phyloP scores from a whole-genome alignment of 2,113 vertebrate species.

The Athene noctua region DNA sequence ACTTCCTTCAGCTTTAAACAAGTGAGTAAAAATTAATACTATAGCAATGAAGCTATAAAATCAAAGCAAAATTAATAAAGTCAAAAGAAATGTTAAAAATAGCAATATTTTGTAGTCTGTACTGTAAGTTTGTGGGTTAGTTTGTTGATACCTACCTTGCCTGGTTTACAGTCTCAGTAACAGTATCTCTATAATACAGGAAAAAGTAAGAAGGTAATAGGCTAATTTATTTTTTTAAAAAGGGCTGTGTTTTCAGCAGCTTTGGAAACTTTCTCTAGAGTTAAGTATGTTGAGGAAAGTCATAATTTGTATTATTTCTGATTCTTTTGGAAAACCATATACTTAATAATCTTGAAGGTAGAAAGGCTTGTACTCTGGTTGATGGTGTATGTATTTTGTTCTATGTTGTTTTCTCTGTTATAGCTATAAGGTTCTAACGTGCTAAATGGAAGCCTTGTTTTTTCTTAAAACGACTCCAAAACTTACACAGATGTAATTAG shows the following conservation, averaged over 20 bases:
- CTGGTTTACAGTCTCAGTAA: neutral
- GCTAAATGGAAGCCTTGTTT: neutral
- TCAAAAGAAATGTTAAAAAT: neutral
- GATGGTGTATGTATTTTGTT: neutral
- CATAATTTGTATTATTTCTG: neutral
- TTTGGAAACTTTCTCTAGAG: neutral
- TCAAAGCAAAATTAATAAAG: neutral
- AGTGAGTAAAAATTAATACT: neutral
- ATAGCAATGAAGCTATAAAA: neutral
- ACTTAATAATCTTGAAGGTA: neutral
- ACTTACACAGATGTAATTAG: neutral
- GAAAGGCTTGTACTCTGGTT: neutral
- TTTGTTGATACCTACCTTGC: neutral
- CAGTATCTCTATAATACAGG: neutral
- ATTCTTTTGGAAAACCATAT: neutral
- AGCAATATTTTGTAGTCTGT: neutral
- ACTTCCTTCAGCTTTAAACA: neutral
- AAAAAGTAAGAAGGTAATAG: neutral
- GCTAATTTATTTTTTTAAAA: neutral
- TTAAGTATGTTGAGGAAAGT: neutral
- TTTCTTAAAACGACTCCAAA: neutral
- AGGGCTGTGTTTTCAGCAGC: neutral
- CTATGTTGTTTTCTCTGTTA: neutral
- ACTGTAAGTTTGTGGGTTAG: fast-evolving
- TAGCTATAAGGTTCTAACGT: neutral